phyloP scores from a whole-genome alignment of 2,113 vertebrate species.

The Pangasianodon gigas region DNA sequence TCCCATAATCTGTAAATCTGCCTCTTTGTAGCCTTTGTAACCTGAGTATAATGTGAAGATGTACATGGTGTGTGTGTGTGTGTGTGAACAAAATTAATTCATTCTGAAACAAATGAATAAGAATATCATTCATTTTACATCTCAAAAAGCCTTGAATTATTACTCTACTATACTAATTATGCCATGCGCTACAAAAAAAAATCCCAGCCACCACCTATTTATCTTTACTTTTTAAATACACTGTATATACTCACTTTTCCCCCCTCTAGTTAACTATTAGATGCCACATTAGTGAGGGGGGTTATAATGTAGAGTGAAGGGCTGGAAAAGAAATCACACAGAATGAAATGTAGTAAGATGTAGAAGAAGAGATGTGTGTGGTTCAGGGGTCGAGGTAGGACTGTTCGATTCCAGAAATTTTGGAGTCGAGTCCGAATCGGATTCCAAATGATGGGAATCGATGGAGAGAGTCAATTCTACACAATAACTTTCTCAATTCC shows the following conservation, averaged over 20 bases:
- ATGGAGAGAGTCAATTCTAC: neutral
- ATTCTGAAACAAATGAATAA: neutral
- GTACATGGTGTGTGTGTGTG: too few species aligned
- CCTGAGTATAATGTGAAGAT: neutral
- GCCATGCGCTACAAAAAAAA: neutral
- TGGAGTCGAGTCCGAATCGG: neutral
- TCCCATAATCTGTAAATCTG: slow-evolving; percentile 14
- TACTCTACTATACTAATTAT: neutral
- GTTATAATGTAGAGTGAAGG: neutral
- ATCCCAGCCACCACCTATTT: neutral
- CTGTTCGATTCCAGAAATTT: neutral
- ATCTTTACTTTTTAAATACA: neutral
- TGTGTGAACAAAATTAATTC: neutral
- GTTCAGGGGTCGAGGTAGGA: too few species aligned
- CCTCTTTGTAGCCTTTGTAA: neutral
- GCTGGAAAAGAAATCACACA: neutral
- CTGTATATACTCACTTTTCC: neutral
- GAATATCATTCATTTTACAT: neutral
- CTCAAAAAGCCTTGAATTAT: neutral
- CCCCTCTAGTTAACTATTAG: neutral
- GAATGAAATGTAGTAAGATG: neutral
- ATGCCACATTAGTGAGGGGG: neutral
- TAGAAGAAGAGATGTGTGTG: neutral
- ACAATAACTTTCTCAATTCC: neutral
- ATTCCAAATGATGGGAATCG: neutral